Percentiles rank a stretch among this genome's conserved stretches.
Conservation (phyloP, 1,140 invertebrate genomes). For the Colletes latitarsis region DNA sequence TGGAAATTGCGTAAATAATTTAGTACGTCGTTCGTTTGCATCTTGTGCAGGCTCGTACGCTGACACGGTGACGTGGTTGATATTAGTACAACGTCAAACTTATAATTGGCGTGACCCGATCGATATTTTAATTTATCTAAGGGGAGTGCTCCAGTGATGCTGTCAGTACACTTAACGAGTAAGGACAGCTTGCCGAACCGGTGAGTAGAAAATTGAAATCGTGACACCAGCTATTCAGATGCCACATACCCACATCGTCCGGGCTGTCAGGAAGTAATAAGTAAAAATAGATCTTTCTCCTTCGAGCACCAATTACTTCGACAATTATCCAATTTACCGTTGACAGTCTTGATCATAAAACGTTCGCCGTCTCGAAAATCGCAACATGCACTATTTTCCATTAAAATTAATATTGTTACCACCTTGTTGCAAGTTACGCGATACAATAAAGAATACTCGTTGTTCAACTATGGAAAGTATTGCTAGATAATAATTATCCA, state of each 20-base stretch:
- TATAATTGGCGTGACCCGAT: constrained; percentile 79
- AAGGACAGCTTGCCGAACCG: constrained; percentile 75
- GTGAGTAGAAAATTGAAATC: constrained; percentile 80
- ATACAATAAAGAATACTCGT: no score
- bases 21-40: constrained; percentile 51
- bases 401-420: neutral
- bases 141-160: constrained; percentile 72
- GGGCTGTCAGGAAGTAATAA: constrained; percentile 73
- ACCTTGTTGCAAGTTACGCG: no score
- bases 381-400: neutral
- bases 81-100: constrained; percentile 77
- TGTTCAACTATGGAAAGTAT: no score
- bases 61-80: constrained; percentile 64
- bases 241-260: constrained; percentile 66
- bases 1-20: constrained; percentile 33
- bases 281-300: constrained; percentile 72
- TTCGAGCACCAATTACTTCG: constrained; percentile 68
- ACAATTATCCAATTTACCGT: constrained; percentile 62
- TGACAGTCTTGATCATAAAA: neutral
- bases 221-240: constrained; percentile 75
- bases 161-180: constrained; percentile 77
- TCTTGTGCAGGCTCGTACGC: constrained; percentile 52
- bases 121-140: constrained; percentile 81
- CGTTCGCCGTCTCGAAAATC: neutral
- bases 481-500: no score